These are phyloP conservation scores for Platyura marginata DNA, from an alignment of 1,140 invertebrate species.

Conservation along the genomic window DNA sequence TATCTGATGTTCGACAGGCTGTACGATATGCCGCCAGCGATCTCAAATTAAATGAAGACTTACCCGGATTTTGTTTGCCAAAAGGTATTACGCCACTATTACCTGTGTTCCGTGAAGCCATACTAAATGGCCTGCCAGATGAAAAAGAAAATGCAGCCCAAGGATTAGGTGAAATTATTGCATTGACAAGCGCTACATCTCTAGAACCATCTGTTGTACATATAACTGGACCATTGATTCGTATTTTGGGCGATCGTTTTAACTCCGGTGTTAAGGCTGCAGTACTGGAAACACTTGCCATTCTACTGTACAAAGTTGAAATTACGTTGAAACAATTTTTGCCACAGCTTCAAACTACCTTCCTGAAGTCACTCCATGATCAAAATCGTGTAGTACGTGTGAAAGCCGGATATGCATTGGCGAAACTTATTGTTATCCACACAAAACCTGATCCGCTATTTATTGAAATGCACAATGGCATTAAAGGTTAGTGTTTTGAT, in stretches of 20 bases:
- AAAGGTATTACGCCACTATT: slow-evolving; percentile 90
- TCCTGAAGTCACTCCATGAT: slow-evolving; percentile 85
- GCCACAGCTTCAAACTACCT: slow-evolving; percentile 95
- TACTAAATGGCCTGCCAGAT: slow-evolving; percentile 85
- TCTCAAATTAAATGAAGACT: slow-evolving; percentile 52
- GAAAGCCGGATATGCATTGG: slow-evolving; percentile 72
- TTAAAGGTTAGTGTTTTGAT: slow-evolving; percentile 36
- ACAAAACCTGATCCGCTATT: slow-evolving; percentile 74
- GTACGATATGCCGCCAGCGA: slow-evolving; percentile 78
- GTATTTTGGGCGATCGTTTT: slow-evolving; percentile 92
- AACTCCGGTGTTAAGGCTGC: slow-evolving; percentile 86
- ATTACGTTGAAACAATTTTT: slow-evolving; percentile 91
- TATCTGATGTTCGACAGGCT: slow-evolving; percentile 78
- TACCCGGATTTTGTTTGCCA: slow-evolving; percentile 90
- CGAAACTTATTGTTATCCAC: slow-evolving; percentile 81
- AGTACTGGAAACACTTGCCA: slow-evolving; percentile 82
- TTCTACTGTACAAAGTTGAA: slow-evolving; percentile 81
- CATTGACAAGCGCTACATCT: slow-evolving; percentile 62
- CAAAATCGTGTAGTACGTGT: slow-evolving; percentile 70
- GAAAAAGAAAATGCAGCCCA: slow-evolving; percentile 90
- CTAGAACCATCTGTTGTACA: slow-evolving; percentile 89
- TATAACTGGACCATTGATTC: slow-evolving; percentile 92
- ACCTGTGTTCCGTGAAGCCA: slow-evolving; percentile 88
- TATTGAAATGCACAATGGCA: slow-evolving; percentile 70
- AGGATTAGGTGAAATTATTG: slow-evolving; percentile 83